A percentile compares a stretch with the other conserved stretches of the same genome.
Conservation (phyloP, 2,113 vertebrate species). For the Eptesicus fuscus region DNA sequence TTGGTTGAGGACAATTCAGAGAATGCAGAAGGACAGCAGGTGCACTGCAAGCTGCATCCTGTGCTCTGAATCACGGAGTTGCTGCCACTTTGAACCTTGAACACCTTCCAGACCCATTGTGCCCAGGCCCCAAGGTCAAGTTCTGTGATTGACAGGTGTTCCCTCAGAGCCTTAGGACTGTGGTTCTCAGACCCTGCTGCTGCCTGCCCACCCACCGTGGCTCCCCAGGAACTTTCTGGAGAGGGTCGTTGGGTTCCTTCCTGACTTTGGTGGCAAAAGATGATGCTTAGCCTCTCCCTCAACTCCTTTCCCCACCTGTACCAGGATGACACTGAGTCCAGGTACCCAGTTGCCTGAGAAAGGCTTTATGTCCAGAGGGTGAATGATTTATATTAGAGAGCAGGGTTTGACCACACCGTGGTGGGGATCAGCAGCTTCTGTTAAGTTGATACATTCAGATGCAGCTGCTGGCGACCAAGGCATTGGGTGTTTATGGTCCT, state of each 20-base stretch:
- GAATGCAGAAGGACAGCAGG: neutral
- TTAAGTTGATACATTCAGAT: neutral
- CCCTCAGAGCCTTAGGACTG: neutral
- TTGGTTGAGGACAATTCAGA: neutral
- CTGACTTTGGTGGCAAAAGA: neutral
- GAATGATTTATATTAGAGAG: neutral
- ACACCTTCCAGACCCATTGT: neutral
- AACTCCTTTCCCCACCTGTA: too few relatives aligned
- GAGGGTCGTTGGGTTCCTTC: neutral
- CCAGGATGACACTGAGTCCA: neutral
- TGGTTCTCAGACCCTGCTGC: neutral
- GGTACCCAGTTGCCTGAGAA: neutral
- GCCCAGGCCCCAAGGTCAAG: neutral
- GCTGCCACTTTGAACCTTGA: neutral
- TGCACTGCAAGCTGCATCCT: neutral
- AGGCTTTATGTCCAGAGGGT: neutral
- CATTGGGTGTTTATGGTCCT: neutral
- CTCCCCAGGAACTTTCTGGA: neutral
- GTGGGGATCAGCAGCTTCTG: neutral
- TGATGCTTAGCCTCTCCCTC: neutral
- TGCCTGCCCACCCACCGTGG: neutral
- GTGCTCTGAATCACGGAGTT: neutral
- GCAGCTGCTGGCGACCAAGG: neutral
- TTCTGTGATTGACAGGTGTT: neutral
- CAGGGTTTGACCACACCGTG: neutral